A percentile compares a stretch with the other conserved stretches of the same genome.
Conservation (phyloP, 2,113 vertebrate species). For the Ameiurus melas region DNA sequence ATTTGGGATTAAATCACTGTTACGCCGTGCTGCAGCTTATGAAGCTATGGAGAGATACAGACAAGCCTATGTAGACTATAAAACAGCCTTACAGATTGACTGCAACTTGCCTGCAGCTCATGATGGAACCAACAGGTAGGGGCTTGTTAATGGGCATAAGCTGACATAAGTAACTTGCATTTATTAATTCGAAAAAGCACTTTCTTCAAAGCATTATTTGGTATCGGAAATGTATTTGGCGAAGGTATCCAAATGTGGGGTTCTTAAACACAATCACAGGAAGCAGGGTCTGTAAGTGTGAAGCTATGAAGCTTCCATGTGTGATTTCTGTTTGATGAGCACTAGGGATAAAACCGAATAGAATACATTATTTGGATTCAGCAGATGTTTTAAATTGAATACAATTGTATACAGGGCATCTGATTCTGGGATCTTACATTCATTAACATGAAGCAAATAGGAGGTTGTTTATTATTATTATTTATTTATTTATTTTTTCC, state of each 20-base stretch:
- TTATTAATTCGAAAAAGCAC: neutral
- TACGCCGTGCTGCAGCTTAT: constrained; percentile 84
- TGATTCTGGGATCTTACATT: neutral
- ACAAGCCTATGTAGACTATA: constrained; percentile 89
- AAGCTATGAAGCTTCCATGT: neutral
- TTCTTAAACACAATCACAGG: neutral
- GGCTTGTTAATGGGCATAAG: neutral
- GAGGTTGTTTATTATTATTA: no score
- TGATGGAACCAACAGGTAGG: constrained; percentile 88
- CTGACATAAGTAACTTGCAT: neutral
- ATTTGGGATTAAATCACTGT: constrained; percentile 84
- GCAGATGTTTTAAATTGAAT: neutral
- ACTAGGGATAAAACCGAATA: neutral
- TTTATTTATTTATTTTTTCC: no score
- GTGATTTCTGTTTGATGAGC: neutral
- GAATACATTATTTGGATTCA: neutral
- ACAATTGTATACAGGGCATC: no score
- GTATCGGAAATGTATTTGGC: neutral
- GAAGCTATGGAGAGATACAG: constrained; percentile 86
- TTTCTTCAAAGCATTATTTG: neutral
- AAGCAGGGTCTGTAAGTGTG: neutral
- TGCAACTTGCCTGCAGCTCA: constrained; percentile 77
- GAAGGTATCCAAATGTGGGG: neutral
- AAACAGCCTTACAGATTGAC: constrained; percentile 84
- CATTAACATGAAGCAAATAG: neutral